Base-by-base conservation (phyloP, 1,140 invertebrate genomes). In the Drosophila tristis region DNA sequence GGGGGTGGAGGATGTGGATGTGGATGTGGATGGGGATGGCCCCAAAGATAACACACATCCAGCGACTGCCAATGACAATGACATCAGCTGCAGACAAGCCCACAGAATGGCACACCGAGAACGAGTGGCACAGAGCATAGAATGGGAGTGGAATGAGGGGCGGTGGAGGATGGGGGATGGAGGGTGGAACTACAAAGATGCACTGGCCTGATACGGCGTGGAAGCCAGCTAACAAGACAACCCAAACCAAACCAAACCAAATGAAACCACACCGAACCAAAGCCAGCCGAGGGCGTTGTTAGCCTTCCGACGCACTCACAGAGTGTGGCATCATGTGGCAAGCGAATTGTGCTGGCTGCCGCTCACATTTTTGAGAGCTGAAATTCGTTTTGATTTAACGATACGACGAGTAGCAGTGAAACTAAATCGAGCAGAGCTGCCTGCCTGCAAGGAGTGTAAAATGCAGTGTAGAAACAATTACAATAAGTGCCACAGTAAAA, bases 1-100 rank as follows among this genome's bases (percentile, higher is more conserved):
- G 23, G 39, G 23, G 39, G 3, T 39, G 47, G 44, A 35, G 49
- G 63, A 1, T 20, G 20, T 20, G 20, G 20, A 1, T 20, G 20
- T 20, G 20, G 20, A 20, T 20, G 20, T 1, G 20, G 20, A 20
- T 20, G 20, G 20, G 8, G 50, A 23, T 48, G 57, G 23, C 49
- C 29, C 44, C 61, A 53, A 54, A 73, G 80, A 73, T 73, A 85
- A 80, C 73, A 70, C 63, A 68, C 60, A 72, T 57, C 77, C 60
- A 68, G 70, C 62, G 51, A 80, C 74, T 86, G 81, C 79, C 82
- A 81, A 78, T 86, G 82, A 87, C 81, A 86, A 87, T 87, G 82
- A 78, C 82, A 86, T 87, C 78, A 87, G 78, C 74, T 86, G 78
- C 82, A 86, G 81, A 77, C 80, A 85, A 74, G 60, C 77, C 77